Base-by-base conservation (phyloP, 2,888 invertebrate species). In the Callyntrura guangdongensis region DNA sequence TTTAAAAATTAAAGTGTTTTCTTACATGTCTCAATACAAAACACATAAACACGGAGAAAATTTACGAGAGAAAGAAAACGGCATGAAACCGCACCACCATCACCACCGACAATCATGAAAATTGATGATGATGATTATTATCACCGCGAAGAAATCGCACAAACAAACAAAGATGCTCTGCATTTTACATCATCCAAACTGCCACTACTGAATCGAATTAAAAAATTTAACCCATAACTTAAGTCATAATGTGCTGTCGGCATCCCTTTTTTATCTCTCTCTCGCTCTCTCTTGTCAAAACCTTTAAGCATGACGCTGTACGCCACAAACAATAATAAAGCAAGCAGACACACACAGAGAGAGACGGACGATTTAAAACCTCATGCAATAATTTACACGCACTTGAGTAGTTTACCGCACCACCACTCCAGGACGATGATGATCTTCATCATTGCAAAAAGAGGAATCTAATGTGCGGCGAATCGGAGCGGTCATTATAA, bases 201-300 rank as follows among this genome's bases (percentile, higher is more conserved):
- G 67, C 27, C 67, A 59, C 17, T 59, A 14, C 27, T 77, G 25
- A 77, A 77, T 74, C 22, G 47, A 49, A 49, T 53, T 49, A 56
- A 56, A 56, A 79, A 36, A 11, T 74, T 74, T 49, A 17, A 56
- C 25, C n/a, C 53, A 74, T 74, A 74, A 74, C 49, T 74, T 74
- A 20, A 11, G 22, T 3, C 45, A 22, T 12, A 22, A 74, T 49
- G 45, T 64, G 72, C 77, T 86, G 86, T 86, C 86, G 86, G 86
- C 86, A 49, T 22, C 77, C 53, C 47, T 49, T 84, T 61, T 53
- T 25, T 79, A n/a, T 17, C n/a, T 1, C 14, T 56, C 20, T 64
- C 36, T 36, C 36, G 36, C 36, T 36, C 36, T 25, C 64, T 64
- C 64, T 25, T 64, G n/a, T n/a, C n/a, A 36, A 36, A 36, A 36